These are phyloP conservation scores for Apolygus lucorum DNA, from an alignment of 1,140 invertebrate species.

Conservation along the genomic window DNA sequence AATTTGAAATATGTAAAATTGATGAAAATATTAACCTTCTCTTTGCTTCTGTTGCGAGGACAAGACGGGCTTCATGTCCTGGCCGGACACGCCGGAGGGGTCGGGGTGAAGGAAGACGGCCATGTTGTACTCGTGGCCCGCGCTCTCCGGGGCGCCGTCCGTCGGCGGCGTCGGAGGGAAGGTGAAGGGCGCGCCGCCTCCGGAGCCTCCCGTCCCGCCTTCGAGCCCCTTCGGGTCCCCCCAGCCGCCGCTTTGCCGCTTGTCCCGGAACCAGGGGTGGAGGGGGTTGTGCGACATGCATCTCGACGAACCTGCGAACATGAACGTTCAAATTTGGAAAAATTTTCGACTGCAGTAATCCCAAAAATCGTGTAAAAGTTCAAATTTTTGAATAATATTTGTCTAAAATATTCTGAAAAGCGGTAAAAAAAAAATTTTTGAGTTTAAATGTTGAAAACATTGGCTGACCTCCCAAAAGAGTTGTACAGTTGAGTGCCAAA, in stretches of 20 bases:
- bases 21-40: slow-evolving; percentile 19
- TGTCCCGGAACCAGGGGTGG: slow-evolving; percentile 21
- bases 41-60: slow-evolving; percentile 24
- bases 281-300: slow-evolving; percentile 24
- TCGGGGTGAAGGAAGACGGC: slow-evolving; percentile 25
- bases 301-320: slow-evolving; percentile 18
- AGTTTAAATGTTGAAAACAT: too few relatives aligned
- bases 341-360: too few relatives aligned
- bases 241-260: slow-evolving; percentile 17
- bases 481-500: too few relatives aligned
- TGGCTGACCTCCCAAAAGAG: too few relatives aligned
- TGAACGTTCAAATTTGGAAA: too few relatives aligned
- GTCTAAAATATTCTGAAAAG: too few relatives aligned
- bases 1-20: too few relatives aligned
- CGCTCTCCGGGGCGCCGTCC: slow-evolving; percentile 20
- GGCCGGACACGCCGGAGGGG: slow-evolving; percentile 1
- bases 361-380: too few relatives aligned
- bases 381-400: too few relatives aligned
- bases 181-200: slow-evolving; percentile 18
- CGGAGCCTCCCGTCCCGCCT: not conserved
- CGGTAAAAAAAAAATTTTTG: too few relatives aligned
- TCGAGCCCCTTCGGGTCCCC: not conserved
- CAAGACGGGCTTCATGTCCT: slow-evolving; percentile 24
- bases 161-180: slow-evolving; percentile 26
- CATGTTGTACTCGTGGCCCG: slow-evolving; percentile 23